These are phyloP conservation scores for Panonychus citri DNA, from an alignment of 1,140 invertebrate genomes.

Conservation along the genomic window DNA sequence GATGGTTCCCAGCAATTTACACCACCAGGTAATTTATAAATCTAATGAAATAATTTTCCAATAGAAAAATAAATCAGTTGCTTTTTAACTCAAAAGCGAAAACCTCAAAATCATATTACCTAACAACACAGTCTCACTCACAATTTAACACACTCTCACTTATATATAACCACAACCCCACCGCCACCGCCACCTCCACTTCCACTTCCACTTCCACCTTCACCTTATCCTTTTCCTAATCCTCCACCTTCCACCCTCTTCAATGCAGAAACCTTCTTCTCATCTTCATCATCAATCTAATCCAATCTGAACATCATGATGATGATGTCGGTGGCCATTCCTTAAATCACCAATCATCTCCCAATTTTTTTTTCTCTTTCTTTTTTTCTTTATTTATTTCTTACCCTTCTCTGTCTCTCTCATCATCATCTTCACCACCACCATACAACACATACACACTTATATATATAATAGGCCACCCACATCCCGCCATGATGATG, in stretches of 20 bases:
- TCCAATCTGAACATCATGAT: too few relatives aligned
- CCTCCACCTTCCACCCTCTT: background rate
- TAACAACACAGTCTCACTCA: background rate
- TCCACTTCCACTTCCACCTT: background rate
- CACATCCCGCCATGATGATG: constrained; percentile 24
- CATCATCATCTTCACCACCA: constrained; percentile 24
- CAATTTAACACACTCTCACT: background rate
- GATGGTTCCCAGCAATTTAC: constrained; percentile 66
- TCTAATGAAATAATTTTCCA: background rate
- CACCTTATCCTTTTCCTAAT: background rate
- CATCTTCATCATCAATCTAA: too few relatives aligned
- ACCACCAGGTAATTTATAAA: constrained; percentile 48
- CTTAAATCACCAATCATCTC: too few relatives aligned
- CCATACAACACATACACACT: constrained; percentile 28
- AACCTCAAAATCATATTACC: background rate
- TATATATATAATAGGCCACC: constrained; percentile 28
- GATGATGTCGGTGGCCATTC: too few relatives aligned
- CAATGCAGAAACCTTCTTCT: too few relatives aligned
- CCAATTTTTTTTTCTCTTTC: background rate
- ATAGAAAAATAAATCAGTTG: background rate
- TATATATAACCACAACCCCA: background rate
- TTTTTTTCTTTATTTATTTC: background rate
- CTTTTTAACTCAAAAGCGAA: background rate
- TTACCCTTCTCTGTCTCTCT: background rate
- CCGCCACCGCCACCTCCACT: background rate